Base-by-base conservation (phyloP, 2,113 vertebrate species). In the Dromiciops gliroides region DNA sequence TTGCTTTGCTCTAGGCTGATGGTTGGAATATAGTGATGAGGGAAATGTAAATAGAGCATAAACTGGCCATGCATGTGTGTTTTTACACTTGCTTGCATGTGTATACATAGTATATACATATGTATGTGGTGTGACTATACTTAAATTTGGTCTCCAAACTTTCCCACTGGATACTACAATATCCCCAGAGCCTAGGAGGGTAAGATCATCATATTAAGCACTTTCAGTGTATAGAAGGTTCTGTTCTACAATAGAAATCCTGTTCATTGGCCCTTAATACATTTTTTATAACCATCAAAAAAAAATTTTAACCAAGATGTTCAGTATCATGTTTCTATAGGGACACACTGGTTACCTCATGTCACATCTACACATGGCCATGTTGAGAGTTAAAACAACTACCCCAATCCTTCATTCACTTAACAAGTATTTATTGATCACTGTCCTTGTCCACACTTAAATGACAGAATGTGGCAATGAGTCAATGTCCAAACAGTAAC, bases 271-370 rank as follows among this genome's bases (percentile, higher is more conserved):
- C 14, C n/a, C 88, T 24, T 89, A 90, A 95, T 95, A n/a, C n/a
- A 48, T 92, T 95, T 47, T 96, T 91, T 93, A 56, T 92, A 25
- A 92, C 44, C 49, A 56, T 12, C 14, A 97, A 94, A 94, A 92
- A 50, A 90, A 51, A 83, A 91, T 92, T 93, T 95, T 44, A 92
- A 94, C 24, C 49, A 92, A 83, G 0, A 11, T 67, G 12, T 90
- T 75, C 92, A 22, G 49, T 51, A 92, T 92, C 25, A 90, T 0
- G 8, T 90, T 96, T 19, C 3, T 47, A 94, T 90, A 94, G 56
- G 67, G 11, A 93, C 48, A 51, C 0, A 67, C 37, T 14, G n/a
- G 16, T 75, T n/a, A 75, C 22, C 67, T 75, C 67, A 19, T 0
- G 5, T 75, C 67, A 75, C 37, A 44, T 75, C 14, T 19, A n/a